These are phyloP conservation scores for Leptosomus discolor DNA, from an alignment of 2,113 vertebrate species.

Conservation along the genomic window DNA sequence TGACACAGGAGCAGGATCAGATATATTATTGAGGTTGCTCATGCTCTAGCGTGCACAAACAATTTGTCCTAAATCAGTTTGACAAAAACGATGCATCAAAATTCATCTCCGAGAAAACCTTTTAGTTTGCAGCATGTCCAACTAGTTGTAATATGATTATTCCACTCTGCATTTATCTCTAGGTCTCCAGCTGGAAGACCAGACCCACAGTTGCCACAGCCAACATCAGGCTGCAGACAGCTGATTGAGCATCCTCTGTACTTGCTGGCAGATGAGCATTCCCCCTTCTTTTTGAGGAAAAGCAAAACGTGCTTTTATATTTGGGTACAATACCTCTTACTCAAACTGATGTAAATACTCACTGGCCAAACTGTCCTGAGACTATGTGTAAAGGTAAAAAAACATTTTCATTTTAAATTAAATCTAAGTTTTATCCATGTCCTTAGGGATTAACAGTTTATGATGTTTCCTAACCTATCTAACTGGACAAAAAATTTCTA, in stretches of 20 bases:
- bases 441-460: not conserved
- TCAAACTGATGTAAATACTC: not conserved
- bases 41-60: not conserved
- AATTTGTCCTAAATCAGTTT: not conserved
- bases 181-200: not conserved
- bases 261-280: not conserved
- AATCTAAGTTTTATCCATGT: not conserved
- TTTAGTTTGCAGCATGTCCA: not conserved
- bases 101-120: not conserved
- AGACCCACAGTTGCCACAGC: not conserved
- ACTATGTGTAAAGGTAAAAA: not conserved
- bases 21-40: not conserved
- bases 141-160: slow-evolving; percentile 10
- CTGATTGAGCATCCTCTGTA: not conserved
- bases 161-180: not conserved
- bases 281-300: not conserved
- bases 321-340: not conserved
- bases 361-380: not conserved
- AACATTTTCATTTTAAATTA: not conserved
- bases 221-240: not conserved
- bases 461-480: not conserved
- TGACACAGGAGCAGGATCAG: not conserved
- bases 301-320: not conserved
- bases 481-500: not conserved
- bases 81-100: not conserved